These are phyloP conservation scores for Chionoecetes opilio DNA, from an alignment of 1,140 invertebrate species.

Conservation along the genomic window DNA sequence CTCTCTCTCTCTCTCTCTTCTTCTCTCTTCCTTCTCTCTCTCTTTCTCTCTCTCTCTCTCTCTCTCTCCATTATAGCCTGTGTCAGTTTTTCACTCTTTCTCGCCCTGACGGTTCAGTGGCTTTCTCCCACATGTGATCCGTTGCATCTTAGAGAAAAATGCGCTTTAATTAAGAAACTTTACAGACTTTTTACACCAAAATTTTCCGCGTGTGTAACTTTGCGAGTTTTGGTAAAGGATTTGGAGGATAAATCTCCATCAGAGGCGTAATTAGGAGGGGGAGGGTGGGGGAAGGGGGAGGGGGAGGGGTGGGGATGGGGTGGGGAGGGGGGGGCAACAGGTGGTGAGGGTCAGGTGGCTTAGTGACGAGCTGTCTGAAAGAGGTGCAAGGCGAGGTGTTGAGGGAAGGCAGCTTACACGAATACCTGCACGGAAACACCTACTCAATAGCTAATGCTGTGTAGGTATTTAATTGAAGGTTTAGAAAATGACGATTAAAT, in stretches of 20 bases:
- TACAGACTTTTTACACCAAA: neutral
- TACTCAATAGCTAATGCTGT: no score
- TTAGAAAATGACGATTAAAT: no score
- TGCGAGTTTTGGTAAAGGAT: conserved; percentile 29
- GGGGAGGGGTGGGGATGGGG: no score
- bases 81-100: neutral
- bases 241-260: neutral
- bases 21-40: conserved; percentile 5
- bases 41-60: conserved; percentile 9
- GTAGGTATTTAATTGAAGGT: no score
- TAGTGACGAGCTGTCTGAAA: neutral
- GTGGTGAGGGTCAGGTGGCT: neutral
- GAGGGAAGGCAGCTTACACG: neutral
- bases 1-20: conserved; percentile 13
- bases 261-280: neutral
- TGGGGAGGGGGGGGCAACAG: no score
- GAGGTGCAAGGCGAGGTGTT: neutral
- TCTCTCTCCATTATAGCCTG: neutral
- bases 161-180: conserved; percentile 30
- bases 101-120: neutral
- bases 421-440: no score
- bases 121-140: neutral
- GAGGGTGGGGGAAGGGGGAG: no score
- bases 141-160: conserved; percentile 20
- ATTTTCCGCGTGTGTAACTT: conserved; percentile 29